Evolutionary conservation across 2,888 invertebrate genomes (phyloP).

Genomic region (Epicampocera succincta): DNA sequence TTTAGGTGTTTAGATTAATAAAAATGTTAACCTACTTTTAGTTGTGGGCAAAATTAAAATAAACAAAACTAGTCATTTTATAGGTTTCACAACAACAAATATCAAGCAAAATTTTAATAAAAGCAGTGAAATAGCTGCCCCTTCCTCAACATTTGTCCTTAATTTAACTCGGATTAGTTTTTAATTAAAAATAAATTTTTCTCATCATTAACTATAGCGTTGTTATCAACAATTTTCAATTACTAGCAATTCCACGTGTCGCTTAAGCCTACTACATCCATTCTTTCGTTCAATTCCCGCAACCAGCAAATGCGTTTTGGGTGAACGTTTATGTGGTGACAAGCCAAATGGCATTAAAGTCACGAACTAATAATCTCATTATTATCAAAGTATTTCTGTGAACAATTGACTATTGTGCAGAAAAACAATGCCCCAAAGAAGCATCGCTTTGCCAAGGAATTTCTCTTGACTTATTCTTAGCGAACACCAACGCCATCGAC

Average conservation of each 20-base stretch:
- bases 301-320: conserved; percentile 35
- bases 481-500: neutral
- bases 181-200: conserved; percentile 57
- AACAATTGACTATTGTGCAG: conserved; percentile 59
- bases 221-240: conserved; percentile 43
- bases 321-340: conserved; percentile 56
- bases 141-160: too few relatives aligned
- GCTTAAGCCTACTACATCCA: conserved; percentile 40
- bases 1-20: neutral
- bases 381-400: conserved; percentile 77
- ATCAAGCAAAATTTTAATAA: too few relatives aligned
- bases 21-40: neutral
- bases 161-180: neutral
- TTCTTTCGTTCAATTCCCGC: conserved; percentile 49
- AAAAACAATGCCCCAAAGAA: conserved; percentile 11
- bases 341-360: conserved; percentile 69
- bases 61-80: too few relatives aligned
- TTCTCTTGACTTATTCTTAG: conserved; percentile 35
- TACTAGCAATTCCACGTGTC: conserved; percentile 58
- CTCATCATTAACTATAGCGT: conserved; percentile 8
- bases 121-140: too few relatives aligned
- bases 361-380: conserved; percentile 80
- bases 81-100: too few relatives aligned
- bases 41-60: too few relatives aligned
- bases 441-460: conserved; percentile 41